These are phyloP conservation scores for Chamaetylas fuelleborni DNA, from an alignment of 2,113 vertebrate genomes.

Conservation along the genomic window DNA sequence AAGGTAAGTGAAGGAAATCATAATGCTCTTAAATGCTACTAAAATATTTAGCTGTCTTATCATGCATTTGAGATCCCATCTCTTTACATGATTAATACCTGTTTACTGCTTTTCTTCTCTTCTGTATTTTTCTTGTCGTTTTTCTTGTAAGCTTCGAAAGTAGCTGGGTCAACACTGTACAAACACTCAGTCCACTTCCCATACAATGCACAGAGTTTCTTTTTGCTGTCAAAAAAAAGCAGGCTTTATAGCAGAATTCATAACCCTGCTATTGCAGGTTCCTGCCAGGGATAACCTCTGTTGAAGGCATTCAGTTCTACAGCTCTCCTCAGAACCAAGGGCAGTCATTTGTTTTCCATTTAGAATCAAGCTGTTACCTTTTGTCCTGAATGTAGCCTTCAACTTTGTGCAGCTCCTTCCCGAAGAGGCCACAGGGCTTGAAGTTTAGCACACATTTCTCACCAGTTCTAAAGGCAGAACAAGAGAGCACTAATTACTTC, in stretches of 20 bases:
- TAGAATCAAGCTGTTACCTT: conserved; percentile 78
- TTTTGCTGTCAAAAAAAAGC: conserved; percentile 82
- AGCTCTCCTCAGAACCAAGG: not conserved
- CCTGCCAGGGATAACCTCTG: not conserved
- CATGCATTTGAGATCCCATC: not conserved
- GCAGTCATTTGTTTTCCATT: not conserved
- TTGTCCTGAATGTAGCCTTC: conserved; percentile 98
- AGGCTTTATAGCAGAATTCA: not conserved
- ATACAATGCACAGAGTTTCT: conserved; percentile 90
- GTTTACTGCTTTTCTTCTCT: conserved; percentile 88
- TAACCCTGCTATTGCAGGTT: not conserved
- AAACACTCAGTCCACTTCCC: conserved; percentile 98
- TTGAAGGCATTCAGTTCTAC: not conserved
- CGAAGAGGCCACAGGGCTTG: conserved; percentile 95
- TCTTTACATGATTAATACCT: conserved; percentile 69
- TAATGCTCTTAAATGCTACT: not conserved
- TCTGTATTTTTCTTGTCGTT: conserved; percentile 87
- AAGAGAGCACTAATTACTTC: not conserved
- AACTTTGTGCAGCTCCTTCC: conserved; percentile 97
- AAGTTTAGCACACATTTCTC: conserved; percentile 93
- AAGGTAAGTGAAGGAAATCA: not conserved
- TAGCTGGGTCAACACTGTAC: conserved; percentile 84
- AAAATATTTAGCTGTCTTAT: not conserved
- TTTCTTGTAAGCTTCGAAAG: conserved; percentile 90
- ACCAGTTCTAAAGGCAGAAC: conserved; percentile 83